These are phyloP conservation scores for Dicyrtomina minuta DNA, from an alignment of 2,888 invertebrate species.

Conservation along the genomic window DNA sequence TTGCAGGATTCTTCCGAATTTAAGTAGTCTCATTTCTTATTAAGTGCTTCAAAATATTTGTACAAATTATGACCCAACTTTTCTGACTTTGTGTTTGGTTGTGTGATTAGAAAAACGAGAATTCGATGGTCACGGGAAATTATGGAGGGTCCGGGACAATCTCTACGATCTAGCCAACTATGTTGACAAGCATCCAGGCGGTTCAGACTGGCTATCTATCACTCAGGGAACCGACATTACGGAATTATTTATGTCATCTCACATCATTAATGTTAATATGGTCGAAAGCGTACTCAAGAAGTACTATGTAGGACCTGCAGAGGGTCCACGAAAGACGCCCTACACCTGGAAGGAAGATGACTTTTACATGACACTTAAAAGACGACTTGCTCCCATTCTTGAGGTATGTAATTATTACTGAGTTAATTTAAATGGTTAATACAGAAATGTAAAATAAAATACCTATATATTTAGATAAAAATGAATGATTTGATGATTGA, in stretches of 20 bases:
- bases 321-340: conserved; percentile 52
- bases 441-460: too few relatives aligned
- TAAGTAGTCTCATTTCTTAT: too few relatives aligned
- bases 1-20: too few relatives aligned
- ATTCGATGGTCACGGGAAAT: conserved; percentile 72
- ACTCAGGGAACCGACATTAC: too few relatives aligned
- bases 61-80: too few relatives aligned
- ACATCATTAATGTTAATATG: conserved; percentile 42
- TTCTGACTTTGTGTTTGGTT: too few relatives aligned
- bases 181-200: conserved; percentile 80
- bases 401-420: conserved; percentile 32
- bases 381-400: conserved; percentile 43
- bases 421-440: too few relatives aligned
- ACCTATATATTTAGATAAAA: too few relatives aligned
- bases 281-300: conserved; percentile 47
- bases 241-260: too few relatives aligned
- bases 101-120: conserved; percentile 62
- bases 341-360: conserved; percentile 54
- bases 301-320: conserved; percentile 50
- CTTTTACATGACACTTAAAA: conserved; percentile 54
- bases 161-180: conserved; percentile 84
- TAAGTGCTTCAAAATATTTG: too few relatives aligned
- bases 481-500: too few relatives aligned
- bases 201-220: conserved; percentile 68
- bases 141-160: conserved; percentile 74